Base-by-base conservation (phyloP, 2,888 invertebrate genomes). In the Creontiades dilutus region DNA sequence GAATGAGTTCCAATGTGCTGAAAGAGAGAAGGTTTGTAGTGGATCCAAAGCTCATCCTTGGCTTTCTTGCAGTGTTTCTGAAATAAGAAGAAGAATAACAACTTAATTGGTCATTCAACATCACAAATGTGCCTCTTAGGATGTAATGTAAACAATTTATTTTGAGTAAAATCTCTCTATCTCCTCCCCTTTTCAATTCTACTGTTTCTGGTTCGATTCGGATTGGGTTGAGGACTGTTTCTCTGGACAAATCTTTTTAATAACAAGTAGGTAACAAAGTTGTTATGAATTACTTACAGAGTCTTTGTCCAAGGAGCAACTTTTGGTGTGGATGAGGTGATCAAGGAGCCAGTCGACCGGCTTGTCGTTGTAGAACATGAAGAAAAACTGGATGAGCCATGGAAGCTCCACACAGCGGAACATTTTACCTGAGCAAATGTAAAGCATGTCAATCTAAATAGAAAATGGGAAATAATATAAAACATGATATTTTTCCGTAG, bases 261-360 rank as follows among this genome's bases (percentile, higher is more conserved):
- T n/a, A n/a, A n/a, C n/a, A n/a, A n/a, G n/a, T n/a, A n/a, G n/a
- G n/a, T n/a, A n/a, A n/a, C n/a, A n/a, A n/a, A n/a, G n/a, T n/a
- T n/a, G n/a, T n/a, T 37, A 37, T 7, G 37, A 37, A n/a, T 57
- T 16, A 12, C 95, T 95, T 93, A 96, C 96, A 91, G 94, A 93
- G 92, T 95, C 95, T 93, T 96, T 97, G 91, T 97, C 96, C 91
- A 96, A 95, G 92, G 96, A 96, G 94, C 99, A 99, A n/a, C 96
- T 96, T 93, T 97, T 97, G 4, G 98, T 97, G 90, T 96, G 96
- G 88, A 99, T 95, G 91, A 98, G 96, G 93, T 98, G 96, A 92
- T 98, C 98, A 14, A 99, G 94, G 9, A 99, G 94, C 99, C 99
- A 99, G 93, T 99, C 99, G 0, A 99, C 98, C 0, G 99, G 99